These are phyloP conservation scores for Megathymus violae DNA, from an alignment of 1,140 invertebrate species.

Conservation along the genomic window DNA sequence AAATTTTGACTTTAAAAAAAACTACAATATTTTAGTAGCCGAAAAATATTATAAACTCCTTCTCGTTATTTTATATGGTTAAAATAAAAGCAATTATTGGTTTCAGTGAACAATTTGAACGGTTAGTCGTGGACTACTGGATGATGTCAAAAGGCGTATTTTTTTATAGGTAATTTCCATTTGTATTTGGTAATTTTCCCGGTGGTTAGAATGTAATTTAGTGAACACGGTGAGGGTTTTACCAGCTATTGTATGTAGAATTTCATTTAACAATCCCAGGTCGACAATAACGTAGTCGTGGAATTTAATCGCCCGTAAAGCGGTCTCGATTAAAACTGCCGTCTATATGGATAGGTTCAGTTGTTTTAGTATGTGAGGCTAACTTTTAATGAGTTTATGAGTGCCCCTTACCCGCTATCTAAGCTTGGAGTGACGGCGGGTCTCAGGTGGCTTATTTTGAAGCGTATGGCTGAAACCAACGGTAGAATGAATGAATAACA, in stretches of 20 bases:
- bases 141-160: too few species aligned
- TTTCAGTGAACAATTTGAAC: too few species aligned
- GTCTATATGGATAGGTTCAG: slow-evolving; percentile 62
- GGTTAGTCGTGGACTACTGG: too few species aligned
- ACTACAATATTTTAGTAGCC: too few species aligned
- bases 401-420: slow-evolving; percentile 38
- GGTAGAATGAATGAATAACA: too few species aligned
- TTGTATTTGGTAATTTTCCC: not conserved
- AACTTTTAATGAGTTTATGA: slow-evolving; percentile 78
- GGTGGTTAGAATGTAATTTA: slow-evolving; percentile 16
- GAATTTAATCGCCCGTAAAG: slow-evolving; percentile 68
- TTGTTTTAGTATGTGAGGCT: slow-evolving; percentile 59
- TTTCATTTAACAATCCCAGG: slow-evolving; percentile 69
- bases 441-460: slow-evolving; percentile 38
- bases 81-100: too few species aligned
- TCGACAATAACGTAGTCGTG: slow-evolving; percentile 65
- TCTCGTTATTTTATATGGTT: too few species aligned
- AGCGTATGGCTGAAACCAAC: slow-evolving; percentile 2
- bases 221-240: slow-evolving; percentile 32
- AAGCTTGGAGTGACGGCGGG: slow-evolving; percentile 38
- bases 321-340: slow-evolving; percentile 69
- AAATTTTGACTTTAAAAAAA: too few species aligned
- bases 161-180: not conserved
- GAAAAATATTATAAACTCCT: too few species aligned
- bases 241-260: slow-evolving; percentile 54